Percentiles rank a stretch among this genome's conserved stretches.
phyloP scores from a whole-genome alignment of 2,797 vertebrate species.

The Darevskia nairensis region DNA sequence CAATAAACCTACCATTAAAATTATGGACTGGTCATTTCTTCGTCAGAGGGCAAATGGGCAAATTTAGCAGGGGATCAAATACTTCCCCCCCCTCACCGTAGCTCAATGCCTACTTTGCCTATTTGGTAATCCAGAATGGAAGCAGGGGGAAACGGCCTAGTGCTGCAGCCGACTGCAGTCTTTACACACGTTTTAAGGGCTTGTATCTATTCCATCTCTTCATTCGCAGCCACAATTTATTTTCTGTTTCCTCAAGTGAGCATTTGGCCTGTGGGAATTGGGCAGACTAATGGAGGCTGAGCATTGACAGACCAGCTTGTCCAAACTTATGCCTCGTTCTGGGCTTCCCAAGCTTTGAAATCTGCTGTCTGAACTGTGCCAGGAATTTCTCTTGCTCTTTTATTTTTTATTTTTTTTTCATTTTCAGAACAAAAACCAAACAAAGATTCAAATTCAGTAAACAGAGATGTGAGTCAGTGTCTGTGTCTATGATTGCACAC shows the following conservation, averaged over 20 bases:
- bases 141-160: background rate
- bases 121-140: no score
- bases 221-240: background rate
- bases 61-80: no score
- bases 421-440: conserved; percentile 50
- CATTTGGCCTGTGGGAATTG: conserved; percentile 31
- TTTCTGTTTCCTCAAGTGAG: conserved; percentile 45
- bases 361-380: conserved; percentile 46
- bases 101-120: no score
- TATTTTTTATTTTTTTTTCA: background rate
- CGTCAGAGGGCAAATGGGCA: no score
- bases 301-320: conserved; percentile 40
- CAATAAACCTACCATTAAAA: no score
- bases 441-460: conserved; percentile 51
- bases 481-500: conserved; percentile 27
- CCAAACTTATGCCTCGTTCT: conserved; percentile 27
- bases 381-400: conserved; percentile 39
- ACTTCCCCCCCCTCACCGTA: no score
- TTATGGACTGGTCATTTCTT: no score
- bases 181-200: conserved; percentile 5
- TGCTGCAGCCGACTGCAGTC: background rate
- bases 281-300: conserved; percentile 30
- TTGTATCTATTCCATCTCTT: background rate
- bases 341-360: conserved; percentile 47
- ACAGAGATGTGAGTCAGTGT: conserved; percentile 42